Evolutionary conservation across 2,113 vertebrate genomes (phyloP).

Genomic region (Thymallus thymallus): DNA sequence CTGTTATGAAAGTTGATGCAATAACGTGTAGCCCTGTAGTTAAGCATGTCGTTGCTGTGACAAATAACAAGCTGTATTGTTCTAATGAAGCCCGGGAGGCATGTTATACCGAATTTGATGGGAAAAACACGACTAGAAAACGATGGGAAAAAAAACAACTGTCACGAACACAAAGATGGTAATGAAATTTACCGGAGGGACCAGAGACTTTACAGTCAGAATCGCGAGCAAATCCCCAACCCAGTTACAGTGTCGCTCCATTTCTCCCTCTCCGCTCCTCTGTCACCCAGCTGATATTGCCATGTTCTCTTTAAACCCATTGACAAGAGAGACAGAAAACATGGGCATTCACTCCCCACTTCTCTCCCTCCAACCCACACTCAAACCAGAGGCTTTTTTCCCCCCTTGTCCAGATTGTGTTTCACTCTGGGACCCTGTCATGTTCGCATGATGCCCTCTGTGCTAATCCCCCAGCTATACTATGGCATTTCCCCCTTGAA

Average conservation of each 20-base stretch:
- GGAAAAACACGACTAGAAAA: constrained; percentile 7
- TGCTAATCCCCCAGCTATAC: constrained; percentile 55
- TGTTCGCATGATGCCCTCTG: constrained; percentile 47
- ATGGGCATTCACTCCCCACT: constrained; percentile 20
- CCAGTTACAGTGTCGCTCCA: background rate
- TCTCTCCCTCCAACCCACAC: constrained; percentile 1
- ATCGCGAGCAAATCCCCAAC: background rate
- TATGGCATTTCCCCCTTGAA: constrained; percentile 56
- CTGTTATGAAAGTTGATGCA: background rate
- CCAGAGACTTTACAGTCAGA: background rate
- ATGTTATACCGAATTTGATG: constrained; percentile 32
- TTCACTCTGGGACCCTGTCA: constrained; percentile 40
- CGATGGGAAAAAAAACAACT: background rate
- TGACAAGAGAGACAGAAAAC: constrained; percentile 32
- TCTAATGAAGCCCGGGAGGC: constrained; percentile 15
- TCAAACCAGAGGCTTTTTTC: constrained; percentile 3
- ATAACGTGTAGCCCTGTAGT: too few relatives aligned
- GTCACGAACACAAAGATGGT: constrained; percentile 8
- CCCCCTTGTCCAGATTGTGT: constrained; percentile 32
- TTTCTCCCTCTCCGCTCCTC: background rate
- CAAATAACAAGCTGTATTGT: constrained; percentile 7
- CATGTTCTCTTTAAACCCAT: constrained; percentile 25
- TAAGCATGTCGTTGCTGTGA: too few relatives aligned
- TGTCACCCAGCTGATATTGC: constrained; percentile 18
- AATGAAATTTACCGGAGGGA: constrained; percentile 34